Evolutionary conservation across 1,140 invertebrate genomes (phyloP).

Genomic region (Brachionus sp.): DNA sequence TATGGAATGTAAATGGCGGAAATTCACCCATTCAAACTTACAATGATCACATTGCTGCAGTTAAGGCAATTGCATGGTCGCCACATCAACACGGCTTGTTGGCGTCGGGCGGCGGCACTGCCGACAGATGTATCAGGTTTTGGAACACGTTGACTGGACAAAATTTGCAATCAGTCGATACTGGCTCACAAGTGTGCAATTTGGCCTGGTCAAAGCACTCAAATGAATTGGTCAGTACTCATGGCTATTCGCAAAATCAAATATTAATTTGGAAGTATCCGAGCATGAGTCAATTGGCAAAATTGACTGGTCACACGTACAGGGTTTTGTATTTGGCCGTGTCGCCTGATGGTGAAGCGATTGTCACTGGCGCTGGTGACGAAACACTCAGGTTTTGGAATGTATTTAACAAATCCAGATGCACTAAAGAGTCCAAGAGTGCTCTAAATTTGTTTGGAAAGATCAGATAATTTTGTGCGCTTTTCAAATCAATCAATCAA

Average conservation of each 20-base stretch:
- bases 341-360: conserved; percentile 97
- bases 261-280: conserved; percentile 99
- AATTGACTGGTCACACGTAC: conserved; percentile 95
- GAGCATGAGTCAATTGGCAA: conserved; percentile 90
- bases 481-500: not conserved
- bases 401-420: conserved; percentile 93
- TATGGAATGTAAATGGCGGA: conserved; percentile 73
- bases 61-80: conserved; percentile 95
- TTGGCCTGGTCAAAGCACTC: conserved; percentile 98
- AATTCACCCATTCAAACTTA: conserved; percentile 73
- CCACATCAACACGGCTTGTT: conserved; percentile 96
- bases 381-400: conserved; percentile 99
- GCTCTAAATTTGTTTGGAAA: conserved; percentile 45
- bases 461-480: conserved; percentile 33
- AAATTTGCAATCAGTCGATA: conserved; percentile 96
- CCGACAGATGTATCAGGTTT: conserved; percentile 81
- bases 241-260: conserved; percentile 99
- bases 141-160: conserved; percentile 99
- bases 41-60: conserved; percentile 93
- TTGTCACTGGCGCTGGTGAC: conserved; percentile 97
- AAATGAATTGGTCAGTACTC: conserved; percentile 80
- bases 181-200: conserved; percentile 96
- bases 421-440: conserved; percentile 57
- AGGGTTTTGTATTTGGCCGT: conserved; percentile 85
- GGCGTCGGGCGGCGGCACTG: conserved; percentile 94